Percentiles rank a stretch among this genome's conserved stretches.
Conservation (phyloP, 2,797 vertebrate species). For the Sebastes matsubarae region DNA sequence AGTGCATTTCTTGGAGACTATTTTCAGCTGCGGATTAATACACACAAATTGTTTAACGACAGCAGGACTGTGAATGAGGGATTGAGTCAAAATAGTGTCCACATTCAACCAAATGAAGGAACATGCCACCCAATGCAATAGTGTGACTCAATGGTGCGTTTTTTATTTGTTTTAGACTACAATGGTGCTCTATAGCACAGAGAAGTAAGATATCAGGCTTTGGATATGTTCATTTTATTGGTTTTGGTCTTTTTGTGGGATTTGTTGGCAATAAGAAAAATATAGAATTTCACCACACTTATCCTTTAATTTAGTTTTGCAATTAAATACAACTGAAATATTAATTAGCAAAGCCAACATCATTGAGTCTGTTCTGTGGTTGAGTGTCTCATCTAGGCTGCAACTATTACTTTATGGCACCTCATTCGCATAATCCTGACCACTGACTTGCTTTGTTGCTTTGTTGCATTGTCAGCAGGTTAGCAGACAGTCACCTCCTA, state of each 20-base stretch:
- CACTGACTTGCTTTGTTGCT: background rate
- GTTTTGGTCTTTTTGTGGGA: background rate
- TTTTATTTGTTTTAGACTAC: background rate
- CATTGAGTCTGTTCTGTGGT: background rate
- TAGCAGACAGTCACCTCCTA: background rate
- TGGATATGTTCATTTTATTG: background rate
- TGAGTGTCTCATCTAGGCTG: background rate
- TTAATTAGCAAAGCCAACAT: background rate
- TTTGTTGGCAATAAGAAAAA: background rate
- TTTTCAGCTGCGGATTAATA: conserved; percentile 24
- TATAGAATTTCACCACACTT: background rate
- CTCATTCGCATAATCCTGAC: conserved; percentile 16
- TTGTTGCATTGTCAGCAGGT: conserved; percentile 16
- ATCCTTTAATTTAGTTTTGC: background rate
- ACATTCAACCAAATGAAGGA: background rate
- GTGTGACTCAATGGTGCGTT: background rate
- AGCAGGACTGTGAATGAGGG: background rate
- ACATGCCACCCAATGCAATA: background rate
- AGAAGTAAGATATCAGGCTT: background rate
- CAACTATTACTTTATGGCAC: background rate
- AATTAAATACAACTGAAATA: background rate
- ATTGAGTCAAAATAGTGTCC: background rate
- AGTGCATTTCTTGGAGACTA: conserved; percentile 1
- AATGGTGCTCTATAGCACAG: background rate
- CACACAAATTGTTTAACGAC: background rate